Conservation (phyloP, 2,113 vertebrate genomes). For the Eublepharis macularius region DNA sequence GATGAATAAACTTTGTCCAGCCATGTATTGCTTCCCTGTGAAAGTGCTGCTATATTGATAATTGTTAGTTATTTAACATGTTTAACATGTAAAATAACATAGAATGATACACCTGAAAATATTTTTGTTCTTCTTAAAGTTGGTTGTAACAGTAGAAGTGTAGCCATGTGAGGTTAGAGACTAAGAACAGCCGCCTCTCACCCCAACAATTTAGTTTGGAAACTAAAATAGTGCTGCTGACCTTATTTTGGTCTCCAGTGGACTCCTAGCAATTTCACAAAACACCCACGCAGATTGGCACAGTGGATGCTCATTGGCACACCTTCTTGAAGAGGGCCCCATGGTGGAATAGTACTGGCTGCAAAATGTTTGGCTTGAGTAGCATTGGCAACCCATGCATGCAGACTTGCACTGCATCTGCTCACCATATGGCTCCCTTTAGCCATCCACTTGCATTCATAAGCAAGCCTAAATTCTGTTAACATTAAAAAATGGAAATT, state of each 20-base stretch:
- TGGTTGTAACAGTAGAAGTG: accelerated
- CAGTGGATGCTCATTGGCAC: background rate
- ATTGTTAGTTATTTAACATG: background rate
- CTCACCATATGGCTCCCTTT: background rate
- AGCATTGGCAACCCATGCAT: background rate
- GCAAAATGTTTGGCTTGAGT: background rate
- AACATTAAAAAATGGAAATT: conserved; percentile 10
- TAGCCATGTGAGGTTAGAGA: accelerated
- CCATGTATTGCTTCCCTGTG: background rate
- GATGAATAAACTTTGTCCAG: background rate
- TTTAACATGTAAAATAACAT: background rate
- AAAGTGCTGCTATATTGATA: background rate
- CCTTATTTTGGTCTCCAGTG: background rate
- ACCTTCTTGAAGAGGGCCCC: background rate
- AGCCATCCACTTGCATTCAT: background rate
- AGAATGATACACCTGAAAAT: background rate
- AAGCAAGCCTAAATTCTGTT: conserved; percentile 1
- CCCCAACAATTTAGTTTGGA: background rate
- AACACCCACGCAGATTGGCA: background rate
- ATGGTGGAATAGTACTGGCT: background rate
- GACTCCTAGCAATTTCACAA: background rate
- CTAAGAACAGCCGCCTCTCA: accelerated
- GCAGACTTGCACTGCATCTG: background rate
- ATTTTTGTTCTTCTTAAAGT: background rate
- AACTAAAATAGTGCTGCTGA: background rate